Evolutionary conservation across 2,113 vertebrate genomes (phyloP).

Genomic region (Crotophaga sulcirostris): DNA sequence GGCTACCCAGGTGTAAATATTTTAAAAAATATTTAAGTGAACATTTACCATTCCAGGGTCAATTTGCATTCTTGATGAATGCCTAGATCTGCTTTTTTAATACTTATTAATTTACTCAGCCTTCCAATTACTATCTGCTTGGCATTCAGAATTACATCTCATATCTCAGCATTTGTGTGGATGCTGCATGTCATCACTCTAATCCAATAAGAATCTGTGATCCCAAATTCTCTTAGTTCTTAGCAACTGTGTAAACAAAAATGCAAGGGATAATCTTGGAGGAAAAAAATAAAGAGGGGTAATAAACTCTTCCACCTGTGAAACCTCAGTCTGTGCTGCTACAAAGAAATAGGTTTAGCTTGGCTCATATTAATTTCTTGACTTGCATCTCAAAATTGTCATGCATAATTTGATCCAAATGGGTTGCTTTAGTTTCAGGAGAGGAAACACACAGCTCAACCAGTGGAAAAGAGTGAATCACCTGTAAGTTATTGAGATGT

Average conservation of each 20-base stretch:
- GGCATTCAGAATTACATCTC: background rate
- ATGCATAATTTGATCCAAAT: conserved; percentile 79
- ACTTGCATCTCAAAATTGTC: conserved; percentile 53
- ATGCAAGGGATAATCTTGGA: background rate
- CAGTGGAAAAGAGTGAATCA: conserved; percentile 46
- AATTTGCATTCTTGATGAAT: background rate
- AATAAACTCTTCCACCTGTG: conserved; percentile 34
- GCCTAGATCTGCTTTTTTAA: background rate
- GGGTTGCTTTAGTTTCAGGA: conserved; percentile 53
- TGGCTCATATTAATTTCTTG: conserved; percentile 56
- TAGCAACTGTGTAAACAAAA: conserved; percentile 50
- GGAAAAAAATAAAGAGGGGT: background rate
- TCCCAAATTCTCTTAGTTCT: conserved; percentile 15
- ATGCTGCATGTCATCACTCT: conserved; percentile 25
- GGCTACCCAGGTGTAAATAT: background rate
- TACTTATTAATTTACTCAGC: background rate
- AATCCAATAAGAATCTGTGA: background rate
- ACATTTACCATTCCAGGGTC: background rate
- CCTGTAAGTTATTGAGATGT: conserved; percentile 75
- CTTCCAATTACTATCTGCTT: background rate
- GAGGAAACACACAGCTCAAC: conserved; percentile 49
- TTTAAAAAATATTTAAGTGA: background rate
- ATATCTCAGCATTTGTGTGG: background rate
- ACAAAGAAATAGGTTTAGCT: conserved; percentile 58
- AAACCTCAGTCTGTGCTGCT: conserved; percentile 23